A percentile compares a stretch with the other conserved stretches of the same genome.
Evolutionary conservation across 2,113 vertebrate genomes (phyloP).

Genomic region (Echinops telfairi): DNA sequence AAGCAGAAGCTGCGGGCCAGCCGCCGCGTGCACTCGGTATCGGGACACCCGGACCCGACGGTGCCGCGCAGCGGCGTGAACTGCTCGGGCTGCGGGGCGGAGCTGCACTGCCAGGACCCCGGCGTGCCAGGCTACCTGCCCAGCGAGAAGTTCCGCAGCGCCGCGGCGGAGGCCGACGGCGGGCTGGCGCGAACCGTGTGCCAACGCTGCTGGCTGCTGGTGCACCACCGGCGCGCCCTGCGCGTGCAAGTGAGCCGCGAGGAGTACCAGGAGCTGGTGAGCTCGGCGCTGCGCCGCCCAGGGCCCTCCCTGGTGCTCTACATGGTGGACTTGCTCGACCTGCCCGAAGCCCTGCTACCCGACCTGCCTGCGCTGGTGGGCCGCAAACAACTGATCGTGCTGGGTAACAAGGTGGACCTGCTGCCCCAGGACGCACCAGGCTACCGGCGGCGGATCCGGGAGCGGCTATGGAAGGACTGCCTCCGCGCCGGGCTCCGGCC

Average conservation of each 20-base stretch:
- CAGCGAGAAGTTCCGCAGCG: slow-evolving; percentile 88
- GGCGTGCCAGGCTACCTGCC: slow-evolving; percentile 90
- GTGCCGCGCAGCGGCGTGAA: slow-evolving; percentile 84
- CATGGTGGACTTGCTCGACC: slow-evolving; percentile 91
- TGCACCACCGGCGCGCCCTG: slow-evolving; percentile 89
- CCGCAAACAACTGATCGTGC: slow-evolving; percentile 85
- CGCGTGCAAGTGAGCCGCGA: slow-evolving; percentile 86
- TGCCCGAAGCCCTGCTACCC: slow-evolving; percentile 90
- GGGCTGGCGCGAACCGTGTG: slow-evolving; percentile 85
- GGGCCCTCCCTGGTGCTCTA: slow-evolving; percentile 91
- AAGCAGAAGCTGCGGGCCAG: background rate
- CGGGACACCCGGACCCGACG: slow-evolving; percentile 71
- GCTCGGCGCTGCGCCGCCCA: slow-evolving; percentile 78
- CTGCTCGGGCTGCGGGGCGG: slow-evolving; percentile 93
- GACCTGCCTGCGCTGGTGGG: slow-evolving; percentile 86
- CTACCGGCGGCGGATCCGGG: slow-evolving; percentile 89
- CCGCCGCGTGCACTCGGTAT: accelerated
- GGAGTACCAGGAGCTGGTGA: slow-evolving; percentile 87
- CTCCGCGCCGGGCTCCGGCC: slow-evolving; percentile 49
- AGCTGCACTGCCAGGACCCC: slow-evolving; percentile 89
- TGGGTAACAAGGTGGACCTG: slow-evolving; percentile 95
- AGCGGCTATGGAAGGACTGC: slow-evolving; percentile 85
- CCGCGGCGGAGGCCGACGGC: background rate
- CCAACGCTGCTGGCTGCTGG: slow-evolving; percentile 92
- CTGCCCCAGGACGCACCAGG: slow-evolving; percentile 88